Evolutionary conservation across 1,140 invertebrate genomes (phyloP), one percentile per base, ranked within the genome.

Genomic region (Contarinia nasturtii): DNA sequence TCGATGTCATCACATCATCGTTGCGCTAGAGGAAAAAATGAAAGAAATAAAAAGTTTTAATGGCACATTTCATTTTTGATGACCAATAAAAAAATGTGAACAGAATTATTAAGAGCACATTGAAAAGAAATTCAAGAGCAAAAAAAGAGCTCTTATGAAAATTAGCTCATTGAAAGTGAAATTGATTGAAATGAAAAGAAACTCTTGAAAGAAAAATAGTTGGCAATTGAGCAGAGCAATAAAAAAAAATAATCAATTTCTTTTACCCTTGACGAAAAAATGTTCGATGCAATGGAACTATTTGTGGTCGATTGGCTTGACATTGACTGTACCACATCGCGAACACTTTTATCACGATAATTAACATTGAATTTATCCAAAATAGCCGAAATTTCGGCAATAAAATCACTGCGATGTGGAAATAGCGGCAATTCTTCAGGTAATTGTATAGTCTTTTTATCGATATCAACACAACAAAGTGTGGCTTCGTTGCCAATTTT

Each of bases 361-460:
- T 27, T 27, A 48, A 80, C 69, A 61, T 75, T 73, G 63, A 80
- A 81, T 63, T 79, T 85, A 55, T 82, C 80, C 51, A 93, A 67
- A 46, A 86, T 67, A 52, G 84, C 75, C 54, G 75, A 77, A 27
- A 97, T 74, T 67, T 97, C 93, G 43, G 79, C 72, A 50, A 82
- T 78, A 52, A 98, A 82, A 52, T 92, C 84, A 48, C 77, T 72
- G 54, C 80, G 77, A 58, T 94, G 82, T 0, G 95, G 95, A 67
- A 98, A 94, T 44, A 77, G 70, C 0, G 91, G 91, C 52, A 97
- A 65, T 65, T 98, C 94, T 69, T 98, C 95, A 0, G 94, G 93
- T 54, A 92, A 70, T 64, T 95, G 88, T 52, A 96, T 81, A 52
- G 75, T 77, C 53, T 82, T 83, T 52, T 83, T 85, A 65, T 98